These are phyloP conservation scores for Rhynchomys soricoides DNA, from an alignment of 2,113 vertebrate genomes.

Conservation along the genomic window DNA sequence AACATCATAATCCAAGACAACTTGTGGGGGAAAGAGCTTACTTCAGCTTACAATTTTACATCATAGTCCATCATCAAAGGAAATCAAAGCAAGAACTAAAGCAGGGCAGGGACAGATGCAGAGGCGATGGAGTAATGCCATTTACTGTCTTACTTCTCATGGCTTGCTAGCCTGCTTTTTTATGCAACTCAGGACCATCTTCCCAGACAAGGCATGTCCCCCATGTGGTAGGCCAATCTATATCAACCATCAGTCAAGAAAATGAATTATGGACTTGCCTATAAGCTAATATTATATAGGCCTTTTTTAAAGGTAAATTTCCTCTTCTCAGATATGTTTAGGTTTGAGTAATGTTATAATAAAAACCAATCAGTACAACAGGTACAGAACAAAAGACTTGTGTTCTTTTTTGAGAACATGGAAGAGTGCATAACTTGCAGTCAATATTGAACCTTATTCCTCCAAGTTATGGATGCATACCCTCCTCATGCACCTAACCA, in stretches of 20 bases:
- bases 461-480: no score
- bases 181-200: background rate
- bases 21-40: background rate
- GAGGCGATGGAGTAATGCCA: background rate
- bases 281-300: background rate
- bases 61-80: background rate
- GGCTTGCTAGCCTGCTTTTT: background rate
- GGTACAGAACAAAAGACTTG: background rate
- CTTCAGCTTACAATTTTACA: background rate
- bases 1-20: background rate
- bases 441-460: background rate
- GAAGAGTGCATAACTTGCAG: rapidly evolving
- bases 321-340: background rate
- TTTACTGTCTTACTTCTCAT: background rate
- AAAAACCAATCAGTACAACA: background rate
- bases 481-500: background rate
- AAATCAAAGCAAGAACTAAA: background rate
- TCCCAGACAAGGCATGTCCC: background rate
- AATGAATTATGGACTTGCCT: background rate
- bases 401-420: no score
- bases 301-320: background rate
- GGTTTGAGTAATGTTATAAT: background rate
- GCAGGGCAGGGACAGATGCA: background rate
- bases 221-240: background rate
- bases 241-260: background rate